Conservation (phyloP, 2,797 vertebrate species). For the Mycteria americana region DNA sequence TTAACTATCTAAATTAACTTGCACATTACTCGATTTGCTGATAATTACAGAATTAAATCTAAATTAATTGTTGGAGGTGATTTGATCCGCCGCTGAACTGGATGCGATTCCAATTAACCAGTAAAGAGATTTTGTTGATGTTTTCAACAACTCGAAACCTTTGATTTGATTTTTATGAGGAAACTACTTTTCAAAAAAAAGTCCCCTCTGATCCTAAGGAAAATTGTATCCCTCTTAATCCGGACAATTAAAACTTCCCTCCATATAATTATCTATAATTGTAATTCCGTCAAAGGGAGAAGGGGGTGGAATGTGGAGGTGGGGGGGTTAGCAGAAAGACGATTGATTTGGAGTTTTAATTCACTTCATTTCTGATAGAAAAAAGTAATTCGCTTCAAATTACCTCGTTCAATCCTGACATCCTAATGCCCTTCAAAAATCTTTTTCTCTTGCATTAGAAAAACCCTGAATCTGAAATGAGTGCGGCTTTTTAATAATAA, state of each 20-base stretch:
- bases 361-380: constrained; percentile 99
- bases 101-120: constrained; percentile 97
- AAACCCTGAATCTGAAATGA: constrained; percentile 94
- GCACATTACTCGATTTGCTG: constrained; percentile 99
- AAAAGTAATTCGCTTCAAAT: constrained; percentile 99
- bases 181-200: constrained; percentile 87
- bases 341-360: constrained; percentile 99
- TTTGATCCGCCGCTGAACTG: constrained; percentile 94
- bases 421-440: constrained; percentile 99
- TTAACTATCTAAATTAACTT: constrained; percentile 99
- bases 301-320: constrained; percentile 36
- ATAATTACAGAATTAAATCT: constrained; percentile 99
- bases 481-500: constrained; percentile 99
- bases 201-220: constrained; percentile 91
- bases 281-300: constrained; percentile 96
- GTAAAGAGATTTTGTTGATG: constrained; percentile 88
- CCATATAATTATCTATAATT: constrained; percentile 99
- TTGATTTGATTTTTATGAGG: constrained; percentile 96
- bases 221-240: constrained; percentile 96
- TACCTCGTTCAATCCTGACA: constrained; percentile 99
- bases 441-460: constrained; percentile 91
- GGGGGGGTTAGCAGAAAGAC: constrained; percentile 71
- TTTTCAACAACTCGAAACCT: constrained; percentile 93
- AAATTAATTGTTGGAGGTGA: constrained; percentile 99
- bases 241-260: constrained; percentile 99